Conservation (phyloP, 2,888 invertebrate genomes). For the Lacanobia wlatinum region DNA sequence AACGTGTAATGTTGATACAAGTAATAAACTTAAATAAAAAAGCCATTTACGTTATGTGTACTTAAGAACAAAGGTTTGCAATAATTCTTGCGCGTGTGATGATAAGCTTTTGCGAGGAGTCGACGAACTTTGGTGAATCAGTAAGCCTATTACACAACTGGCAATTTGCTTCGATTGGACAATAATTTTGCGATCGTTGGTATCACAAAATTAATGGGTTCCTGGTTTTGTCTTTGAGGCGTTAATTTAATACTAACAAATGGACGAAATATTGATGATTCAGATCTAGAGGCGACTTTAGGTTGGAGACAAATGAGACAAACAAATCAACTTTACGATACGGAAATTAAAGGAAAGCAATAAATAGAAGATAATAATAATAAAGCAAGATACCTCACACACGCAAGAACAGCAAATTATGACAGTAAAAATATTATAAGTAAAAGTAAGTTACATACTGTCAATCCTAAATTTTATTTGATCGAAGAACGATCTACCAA, state of each 20-base stretch:
- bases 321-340: not conserved
- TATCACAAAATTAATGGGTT: slow-evolving; percentile 19
- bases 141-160: slow-evolving; percentile 34
- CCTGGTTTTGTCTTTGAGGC: slow-evolving; percentile 4
- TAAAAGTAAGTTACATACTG: no score
- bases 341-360: no score
- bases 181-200: slow-evolving; percentile 31
- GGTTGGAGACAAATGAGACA: not conserved
- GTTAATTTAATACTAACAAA: slow-evolving; percentile 13
- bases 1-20: slow-evolving; percentile 24
- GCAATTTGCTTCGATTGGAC: slow-evolving; percentile 26
- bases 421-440: no score
- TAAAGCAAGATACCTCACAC: not conserved
- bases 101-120: slow-evolving; percentile 42
- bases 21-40: slow-evolving; percentile 48
- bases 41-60: slow-evolving; percentile 30
- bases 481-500: no score
- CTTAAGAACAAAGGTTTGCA: slow-evolving; percentile 25
- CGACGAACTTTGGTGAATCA: slow-evolving; percentile 29
- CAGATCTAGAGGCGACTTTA: not conserved
- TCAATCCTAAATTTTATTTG: no score
- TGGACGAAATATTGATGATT: slow-evolving; percentile 1
- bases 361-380: no score
- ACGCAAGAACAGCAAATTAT: not conserved
- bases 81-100: slow-evolving; percentile 28